Conservation (phyloP, 2,888 invertebrate species). For the Xiphydria camelus region DNA sequence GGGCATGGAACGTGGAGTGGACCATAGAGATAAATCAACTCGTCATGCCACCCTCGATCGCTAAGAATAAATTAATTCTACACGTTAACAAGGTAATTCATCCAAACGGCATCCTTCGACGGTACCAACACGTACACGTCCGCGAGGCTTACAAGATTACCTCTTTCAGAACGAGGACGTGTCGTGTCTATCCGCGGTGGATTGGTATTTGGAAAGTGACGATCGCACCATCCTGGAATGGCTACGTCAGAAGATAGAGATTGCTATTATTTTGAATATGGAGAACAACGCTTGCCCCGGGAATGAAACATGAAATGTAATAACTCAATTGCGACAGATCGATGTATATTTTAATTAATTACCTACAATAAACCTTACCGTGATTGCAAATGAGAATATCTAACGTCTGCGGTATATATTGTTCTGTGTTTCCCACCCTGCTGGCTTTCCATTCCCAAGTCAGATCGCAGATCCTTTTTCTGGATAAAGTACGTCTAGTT, state of each 20-base stretch:
- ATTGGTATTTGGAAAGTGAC: slow-evolving; percentile 68
- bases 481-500: slow-evolving; percentile 57
- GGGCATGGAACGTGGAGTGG: slow-evolving; percentile 79
- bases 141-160: background rate
- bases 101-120: too few relatives aligned
- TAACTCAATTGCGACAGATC: slow-evolving; percentile 24
- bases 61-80: slow-evolving; percentile 67
- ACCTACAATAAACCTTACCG: slow-evolving; percentile 39
- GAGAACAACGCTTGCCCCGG: slow-evolving; percentile 63
- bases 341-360: slow-evolving; percentile 47
- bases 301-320: slow-evolving; percentile 11
- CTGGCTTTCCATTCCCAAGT: background rate
- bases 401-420: background rate
- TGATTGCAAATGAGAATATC: slow-evolving; percentile 17
- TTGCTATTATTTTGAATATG: slow-evolving; percentile 73
- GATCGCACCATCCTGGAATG: slow-evolving; percentile 69
- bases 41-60: slow-evolving; percentile 67
- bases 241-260: slow-evolving; percentile 76
- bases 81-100: slow-evolving; percentile 72
- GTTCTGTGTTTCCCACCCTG: background rate
- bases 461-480: slow-evolving; percentile 24
- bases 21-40: slow-evolving; percentile 72
- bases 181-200: slow-evolving; percentile 66
- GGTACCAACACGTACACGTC: background rate
- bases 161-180: slow-evolving; percentile 62